Evolutionary conservation across 1,140 invertebrate species (phyloP).

Genomic region (Brachionus calyciflorus): DNA sequence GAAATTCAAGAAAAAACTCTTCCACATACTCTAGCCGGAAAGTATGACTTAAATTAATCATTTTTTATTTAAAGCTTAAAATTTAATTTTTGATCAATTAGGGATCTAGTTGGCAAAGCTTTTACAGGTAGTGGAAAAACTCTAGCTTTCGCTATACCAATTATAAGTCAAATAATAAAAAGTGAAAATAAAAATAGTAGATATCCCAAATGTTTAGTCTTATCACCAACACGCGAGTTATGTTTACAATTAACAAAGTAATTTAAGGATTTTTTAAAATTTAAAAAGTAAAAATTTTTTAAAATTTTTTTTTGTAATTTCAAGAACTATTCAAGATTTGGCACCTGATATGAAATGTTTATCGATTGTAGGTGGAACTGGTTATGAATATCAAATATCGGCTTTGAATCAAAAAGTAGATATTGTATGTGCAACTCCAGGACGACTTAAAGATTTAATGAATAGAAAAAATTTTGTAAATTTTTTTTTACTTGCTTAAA

Average conservation of each 20-base stretch:
- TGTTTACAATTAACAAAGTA: constrained; percentile 43
- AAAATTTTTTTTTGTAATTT: neutral
- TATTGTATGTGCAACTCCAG: constrained; percentile 28
- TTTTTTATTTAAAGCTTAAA: neutral
- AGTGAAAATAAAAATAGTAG: neutral
- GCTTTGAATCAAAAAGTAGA: constrained; percentile 17
- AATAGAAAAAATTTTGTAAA: constrained; percentile 46
- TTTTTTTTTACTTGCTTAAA: too few relatives aligned
- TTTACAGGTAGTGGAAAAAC: constrained; percentile 47
- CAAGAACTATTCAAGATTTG: constrained; percentile 45
- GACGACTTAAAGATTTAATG: constrained; percentile 38
- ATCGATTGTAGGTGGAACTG: constrained; percentile 33
- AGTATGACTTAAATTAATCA: neutral
- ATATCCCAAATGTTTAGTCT: constrained; percentile 18
- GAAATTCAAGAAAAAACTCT: constrained; percentile 44
- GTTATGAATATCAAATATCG: constrained; percentile 21
- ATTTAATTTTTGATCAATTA: neutral
- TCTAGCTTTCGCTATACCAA: constrained; percentile 42
- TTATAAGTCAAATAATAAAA: constrained; percentile 11
- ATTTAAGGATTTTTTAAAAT: neutral
- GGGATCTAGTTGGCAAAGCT: constrained; percentile 36
- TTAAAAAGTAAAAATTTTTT: neutral
- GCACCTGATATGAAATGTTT: constrained; percentile 22
- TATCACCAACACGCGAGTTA: constrained; percentile 41
- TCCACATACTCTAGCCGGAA: constrained; percentile 21